A percentile compares a stretch with the other conserved stretches of the same genome.
phyloP scores from a whole-genome alignment of 2,113 vertebrate genomes.

The Tautogolabrus adspersus region DNA sequence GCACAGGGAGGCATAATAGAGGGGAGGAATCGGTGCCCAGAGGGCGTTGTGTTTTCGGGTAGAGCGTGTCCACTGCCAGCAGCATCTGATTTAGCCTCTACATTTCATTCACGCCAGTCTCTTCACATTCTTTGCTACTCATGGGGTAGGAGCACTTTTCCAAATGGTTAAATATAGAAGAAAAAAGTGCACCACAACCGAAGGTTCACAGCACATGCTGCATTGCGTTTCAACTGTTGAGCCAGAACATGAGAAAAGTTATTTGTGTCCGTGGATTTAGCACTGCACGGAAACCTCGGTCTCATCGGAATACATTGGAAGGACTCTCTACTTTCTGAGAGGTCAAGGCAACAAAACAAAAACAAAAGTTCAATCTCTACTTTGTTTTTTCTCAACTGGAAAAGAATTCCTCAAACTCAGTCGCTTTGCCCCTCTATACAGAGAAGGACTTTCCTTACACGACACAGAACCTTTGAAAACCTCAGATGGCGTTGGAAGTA shows the following conservation, averaged over 20 bases:
- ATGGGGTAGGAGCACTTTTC: constrained; percentile 24
- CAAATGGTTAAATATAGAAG: constrained; percentile 34
- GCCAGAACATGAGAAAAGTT: constrained; percentile 40
- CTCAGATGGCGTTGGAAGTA: constrained; percentile 64
- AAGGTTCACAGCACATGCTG: constrained; percentile 44
- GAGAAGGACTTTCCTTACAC: constrained; percentile 47
- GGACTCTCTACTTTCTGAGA: constrained; percentile 40
- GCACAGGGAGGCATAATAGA: constrained; percentile 52
- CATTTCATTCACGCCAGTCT: constrained; percentile 55
- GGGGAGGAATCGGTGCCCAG: constrained; percentile 41
- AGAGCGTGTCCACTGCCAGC: constrained; percentile 52
- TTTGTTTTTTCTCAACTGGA: constrained; percentile 44
- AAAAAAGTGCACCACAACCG: constrained; percentile 51
- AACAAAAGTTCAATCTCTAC: constrained; percentile 35
- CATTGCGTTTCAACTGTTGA: constrained; percentile 36
- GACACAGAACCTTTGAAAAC: constrained; percentile 64
- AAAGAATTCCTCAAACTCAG: constrained; percentile 42
- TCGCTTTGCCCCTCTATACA: constrained; percentile 35
- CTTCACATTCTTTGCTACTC: constrained; percentile 58
- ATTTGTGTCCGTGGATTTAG: constrained; percentile 35
- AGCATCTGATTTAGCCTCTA: constrained; percentile 53
- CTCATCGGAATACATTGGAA: constrained; percentile 39
- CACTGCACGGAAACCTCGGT: constrained; percentile 41
- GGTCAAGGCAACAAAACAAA: constrained; percentile 59
- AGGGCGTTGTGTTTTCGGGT: constrained; percentile 36